Evolutionary conservation across 2,113 vertebrate genomes (phyloP).

Genomic region (Illadopsis cleaveri): DNA sequence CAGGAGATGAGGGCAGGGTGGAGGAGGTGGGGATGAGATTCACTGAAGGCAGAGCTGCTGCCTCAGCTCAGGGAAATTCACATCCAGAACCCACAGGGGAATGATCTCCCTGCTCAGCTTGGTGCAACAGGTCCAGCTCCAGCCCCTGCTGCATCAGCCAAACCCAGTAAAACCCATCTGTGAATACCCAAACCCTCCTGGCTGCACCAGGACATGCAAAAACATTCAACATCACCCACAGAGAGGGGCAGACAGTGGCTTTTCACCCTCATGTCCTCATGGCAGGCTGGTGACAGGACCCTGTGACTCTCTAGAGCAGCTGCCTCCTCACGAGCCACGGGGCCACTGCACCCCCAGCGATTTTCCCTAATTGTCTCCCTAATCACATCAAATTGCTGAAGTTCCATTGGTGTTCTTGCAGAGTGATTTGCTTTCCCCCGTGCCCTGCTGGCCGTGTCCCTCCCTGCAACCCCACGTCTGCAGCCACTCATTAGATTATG

Average conservation of each 20-base stretch:
- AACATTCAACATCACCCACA: background rate
- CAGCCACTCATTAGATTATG: constrained; percentile 40
- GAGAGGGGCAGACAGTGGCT: background rate
- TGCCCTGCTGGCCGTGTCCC: background rate
- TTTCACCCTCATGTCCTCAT: background rate
- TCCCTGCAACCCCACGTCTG: background rate
- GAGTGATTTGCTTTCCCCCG: constrained; percentile 6
- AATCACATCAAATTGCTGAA: constrained; percentile 1
- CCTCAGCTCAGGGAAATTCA: background rate
- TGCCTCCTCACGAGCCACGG: rapidly evolving
- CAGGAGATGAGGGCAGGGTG: background rate
- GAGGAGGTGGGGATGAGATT: background rate
- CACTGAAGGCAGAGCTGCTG: background rate
- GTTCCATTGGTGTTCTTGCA: background rate
- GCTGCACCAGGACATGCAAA: background rate
- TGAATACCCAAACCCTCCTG: background rate
- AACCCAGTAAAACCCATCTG: background rate
- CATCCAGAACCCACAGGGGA: background rate
- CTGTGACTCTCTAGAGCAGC: background rate
- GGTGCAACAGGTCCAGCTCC: background rate
- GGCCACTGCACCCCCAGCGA: background rate
- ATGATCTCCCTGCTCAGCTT: background rate
- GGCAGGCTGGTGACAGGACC: background rate
- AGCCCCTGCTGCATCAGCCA: background rate
- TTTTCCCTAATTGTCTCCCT: constrained; percentile 14